These are phyloP conservation scores for Porites evermanni DNA, from an alignment of 92 coral and sea anemone species.

Conservation along the genomic window DNA sequence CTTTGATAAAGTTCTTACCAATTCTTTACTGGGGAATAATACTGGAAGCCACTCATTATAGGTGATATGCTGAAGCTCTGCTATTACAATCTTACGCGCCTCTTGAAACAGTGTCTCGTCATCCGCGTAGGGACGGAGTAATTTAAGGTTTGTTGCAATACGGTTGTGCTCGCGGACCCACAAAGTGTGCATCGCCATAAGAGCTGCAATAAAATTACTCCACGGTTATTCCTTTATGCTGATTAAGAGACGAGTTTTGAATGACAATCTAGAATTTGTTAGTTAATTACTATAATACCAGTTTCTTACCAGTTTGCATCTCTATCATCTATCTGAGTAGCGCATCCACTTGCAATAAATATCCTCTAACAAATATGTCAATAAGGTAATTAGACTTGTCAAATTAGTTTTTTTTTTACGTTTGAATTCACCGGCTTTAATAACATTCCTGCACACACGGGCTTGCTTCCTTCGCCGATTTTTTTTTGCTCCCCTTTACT, in stretches of 20 bases:
- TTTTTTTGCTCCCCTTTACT: too few species aligned
- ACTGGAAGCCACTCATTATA: constrained; percentile 82
- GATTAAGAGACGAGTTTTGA: not conserved
- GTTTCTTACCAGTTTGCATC: too few species aligned
- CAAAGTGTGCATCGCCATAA: constrained; percentile 90
- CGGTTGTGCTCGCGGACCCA: constrained; percentile 95
- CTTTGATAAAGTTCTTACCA: not conserved
- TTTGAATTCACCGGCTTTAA: too few species aligned
- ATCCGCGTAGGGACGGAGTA: constrained; percentile 64
- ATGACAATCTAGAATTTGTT: not conserved
- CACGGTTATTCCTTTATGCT: not conserved
- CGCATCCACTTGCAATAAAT: too few species aligned
- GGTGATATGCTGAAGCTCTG: constrained; percentile 88
- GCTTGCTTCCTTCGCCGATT: too few species aligned
- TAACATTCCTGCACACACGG: too few species aligned
- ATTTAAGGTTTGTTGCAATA: constrained; percentile 59
- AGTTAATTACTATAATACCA: not conserved
- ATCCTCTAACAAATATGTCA: too few species aligned
- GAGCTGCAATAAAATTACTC: constrained; percentile 52
- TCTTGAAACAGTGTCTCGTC: constrained; percentile 79
- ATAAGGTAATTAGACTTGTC: too few species aligned
- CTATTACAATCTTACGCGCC: constrained; percentile 88
- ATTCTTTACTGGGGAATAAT: constrained; percentile 35
- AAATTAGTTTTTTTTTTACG: too few species aligned
- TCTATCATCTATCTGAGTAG: not conserved